These are phyloP conservation scores for Malthinus flaveolus DNA, from an alignment of 2,888 invertebrate genomes.

Conservation along the genomic window DNA sequence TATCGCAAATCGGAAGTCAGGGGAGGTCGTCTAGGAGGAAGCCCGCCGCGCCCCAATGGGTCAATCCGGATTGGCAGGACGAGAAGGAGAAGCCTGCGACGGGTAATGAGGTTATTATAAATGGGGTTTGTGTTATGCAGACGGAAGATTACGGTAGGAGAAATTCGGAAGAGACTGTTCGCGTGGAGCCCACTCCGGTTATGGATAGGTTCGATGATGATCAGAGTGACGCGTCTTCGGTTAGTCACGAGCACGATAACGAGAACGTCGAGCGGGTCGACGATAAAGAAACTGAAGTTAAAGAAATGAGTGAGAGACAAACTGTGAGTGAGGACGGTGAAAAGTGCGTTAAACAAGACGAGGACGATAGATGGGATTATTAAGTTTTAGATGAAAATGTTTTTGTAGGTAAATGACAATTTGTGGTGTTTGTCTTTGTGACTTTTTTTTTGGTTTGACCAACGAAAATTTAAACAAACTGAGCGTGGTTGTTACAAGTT, in stretches of 20 bases:
- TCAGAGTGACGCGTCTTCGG: constrained; percentile 57
- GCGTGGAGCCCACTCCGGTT: constrained; percentile 77
- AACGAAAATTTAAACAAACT: constrained; percentile 6
- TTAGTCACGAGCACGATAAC: constrained; percentile 48
- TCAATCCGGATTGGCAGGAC: constrained; percentile 92
- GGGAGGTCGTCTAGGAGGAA: constrained; percentile 76
- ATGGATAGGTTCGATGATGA: constrained; percentile 64
- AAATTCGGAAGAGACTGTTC: constrained; percentile 69
- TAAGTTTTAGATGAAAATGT: constrained; percentile 37
- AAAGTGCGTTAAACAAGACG: constrained; percentile 63
- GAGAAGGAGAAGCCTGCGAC: constrained; percentile 60
- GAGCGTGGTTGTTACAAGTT: constrained; percentile 25
- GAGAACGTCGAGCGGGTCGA: constrained; percentile 34
- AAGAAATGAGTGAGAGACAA: constrained; percentile 40
- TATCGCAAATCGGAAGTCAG: constrained; percentile 31
- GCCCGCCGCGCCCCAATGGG: constrained; percentile 97
- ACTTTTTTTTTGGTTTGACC: constrained; percentile 11
- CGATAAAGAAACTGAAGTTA: constrained; percentile 40
- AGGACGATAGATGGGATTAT: constrained; percentile 69
- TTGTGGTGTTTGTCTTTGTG: constrained; percentile 24
- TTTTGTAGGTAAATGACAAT: constrained; percentile 26
- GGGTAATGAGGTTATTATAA: constrained; percentile 83
- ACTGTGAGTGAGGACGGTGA: constrained; percentile 47
- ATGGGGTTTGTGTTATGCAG: constrained; percentile 92
- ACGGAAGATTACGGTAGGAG: constrained; percentile 70